Evolutionary conservation across 2,113 vertebrate species (phyloP), one percentile per base, ranked within the genome.

Genomic region (Myotis brandtii): DNA sequence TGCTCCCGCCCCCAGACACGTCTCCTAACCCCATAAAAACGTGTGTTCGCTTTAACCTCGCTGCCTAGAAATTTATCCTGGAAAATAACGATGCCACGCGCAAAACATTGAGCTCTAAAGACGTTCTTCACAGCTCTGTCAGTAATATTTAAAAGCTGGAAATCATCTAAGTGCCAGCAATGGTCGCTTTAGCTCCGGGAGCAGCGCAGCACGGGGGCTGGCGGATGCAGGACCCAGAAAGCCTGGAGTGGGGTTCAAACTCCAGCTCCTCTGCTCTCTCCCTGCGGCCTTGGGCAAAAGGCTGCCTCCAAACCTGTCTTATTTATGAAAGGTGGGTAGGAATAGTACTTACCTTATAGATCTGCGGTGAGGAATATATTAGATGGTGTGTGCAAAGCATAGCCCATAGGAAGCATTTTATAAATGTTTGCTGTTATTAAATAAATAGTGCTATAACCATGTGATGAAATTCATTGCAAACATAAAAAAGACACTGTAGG

Each of bases 391-490:
- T 96, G 56, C 12, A 79, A 96, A 85, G 43, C 23, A 20, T 84
- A 50, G 91, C 77, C 77, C 88, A 96, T 50, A 92, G 85, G 67
- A 95, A 95, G 25, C 62, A n/a, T 83, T 96, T 96, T 93, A 69
- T 92, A 94, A 83, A 75, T 92, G 90, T 77, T 95, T 88, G 52
- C 82, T 94, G 83, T 93, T 95, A 86, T 95, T 96, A 97, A 90
- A 97, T 88, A 97, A 97, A 90, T 90, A 91, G 83, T 23, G 3
- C 72, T 91, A 52, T 89, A 96, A 95, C 83, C 48, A 62, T 62
- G 77, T 86, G 82, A 96, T 92, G 62, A 91, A 94, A 95, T 95
- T 96, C 88, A 91, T 46, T 83, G 82, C 62, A 85, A 82, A 92
- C 91, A 91, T 94, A 72, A 96, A 96, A 75, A 87, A 54, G 48